Percentiles rank a stretch among this genome's conserved stretches.
phyloP scores from a whole-genome alignment of 2,888 invertebrate genomes.

The Clitarchus hookeri region DNA sequence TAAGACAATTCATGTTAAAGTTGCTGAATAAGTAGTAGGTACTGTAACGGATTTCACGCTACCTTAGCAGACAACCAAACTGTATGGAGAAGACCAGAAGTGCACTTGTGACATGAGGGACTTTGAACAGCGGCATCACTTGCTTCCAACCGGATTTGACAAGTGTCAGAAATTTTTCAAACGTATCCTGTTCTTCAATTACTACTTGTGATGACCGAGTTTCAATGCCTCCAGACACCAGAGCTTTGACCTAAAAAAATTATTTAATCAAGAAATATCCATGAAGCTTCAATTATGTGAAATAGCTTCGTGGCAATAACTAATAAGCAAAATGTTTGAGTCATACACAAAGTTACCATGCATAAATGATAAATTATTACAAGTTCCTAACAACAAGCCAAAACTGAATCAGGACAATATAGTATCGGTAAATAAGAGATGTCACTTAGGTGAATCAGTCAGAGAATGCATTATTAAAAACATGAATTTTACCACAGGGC shows the following conservation, averaged over 20 bases:
- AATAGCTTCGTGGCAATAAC: too few relatives aligned
- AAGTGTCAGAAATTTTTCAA: not conserved
- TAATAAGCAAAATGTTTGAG: too few relatives aligned
- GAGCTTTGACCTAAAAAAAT: not conserved
- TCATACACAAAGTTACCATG: too few relatives aligned
- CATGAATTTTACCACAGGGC: too few relatives aligned
- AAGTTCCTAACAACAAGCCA: too few relatives aligned
- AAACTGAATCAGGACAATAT: too few relatives aligned
- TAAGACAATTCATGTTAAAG: not conserved
- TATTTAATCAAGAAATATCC: not conserved
- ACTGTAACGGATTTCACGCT: conserved; percentile 46
- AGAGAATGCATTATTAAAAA: too few relatives aligned
- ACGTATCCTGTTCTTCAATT: not conserved
- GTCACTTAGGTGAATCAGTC: too few relatives aligned
- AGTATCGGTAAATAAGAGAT: too few relatives aligned
- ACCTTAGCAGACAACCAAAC: conserved; percentile 70
- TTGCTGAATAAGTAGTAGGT: not conserved
- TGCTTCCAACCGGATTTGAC: conserved; percentile 27
- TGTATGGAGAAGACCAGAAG: conserved; percentile 69
- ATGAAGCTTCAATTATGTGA: not conserved
- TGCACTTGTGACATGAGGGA: conserved; percentile 65
- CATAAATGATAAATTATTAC: too few relatives aligned
- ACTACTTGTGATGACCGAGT: not conserved
- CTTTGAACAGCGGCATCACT: conserved; percentile 60
- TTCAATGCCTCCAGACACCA: not conserved